Evolutionary conservation across 1,140 invertebrate genomes (phyloP), one percentile per base, ranked within the genome.

Genomic region (Amphibalanus amphitrite): DNA sequence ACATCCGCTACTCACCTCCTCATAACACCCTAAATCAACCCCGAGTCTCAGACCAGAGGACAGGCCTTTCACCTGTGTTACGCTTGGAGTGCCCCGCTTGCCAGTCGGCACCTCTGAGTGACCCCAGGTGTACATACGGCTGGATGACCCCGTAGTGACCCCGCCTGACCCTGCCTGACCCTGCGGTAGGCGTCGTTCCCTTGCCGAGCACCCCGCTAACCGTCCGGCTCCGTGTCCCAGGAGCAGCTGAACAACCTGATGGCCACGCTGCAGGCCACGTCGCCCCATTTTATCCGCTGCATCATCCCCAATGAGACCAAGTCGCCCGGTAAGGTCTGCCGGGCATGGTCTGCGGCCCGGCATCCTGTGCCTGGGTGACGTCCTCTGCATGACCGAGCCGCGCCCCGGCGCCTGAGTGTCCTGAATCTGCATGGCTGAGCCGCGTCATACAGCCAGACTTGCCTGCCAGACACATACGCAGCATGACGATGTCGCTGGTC

Each of bases 231-330:
- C 33, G 4, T 38, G 33, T 38, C 69, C 71, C 76, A 82, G 82
- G 82, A 83, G 74, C 81, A 81, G 76, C 77, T 83, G 73, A 78
- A 28, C 74, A 82, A 81, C 76, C 75, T 84, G 76, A 84, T 84
- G 83, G 81, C 79, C 71, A 84, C 82, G 69, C 77, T 86, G 75
- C 80, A 83, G 74, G 81, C 79, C 72, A 87, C 86, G 68, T 82
- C 85, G 74, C 86, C 86, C 59, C 85, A 87, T 77, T 87, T 87
- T 77, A 85, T 87, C 73, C 83, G 86, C 74, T 88, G 86, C 78
- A 86, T 88, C 79, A 86, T 87, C 76, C 86, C 86, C 74, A 87
- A 87, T 77, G 86, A 88, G 78, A 79, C 82, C 75, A 87, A 87
- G 77, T 78, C 79, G 71, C 79, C 82, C 77, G 80, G 80, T 77